Percentiles rank a stretch among this genome's conserved stretches.
Evolutionary conservation across 2,888 invertebrate genomes (phyloP).

Genomic region (Sthenelais limicola): DNA sequence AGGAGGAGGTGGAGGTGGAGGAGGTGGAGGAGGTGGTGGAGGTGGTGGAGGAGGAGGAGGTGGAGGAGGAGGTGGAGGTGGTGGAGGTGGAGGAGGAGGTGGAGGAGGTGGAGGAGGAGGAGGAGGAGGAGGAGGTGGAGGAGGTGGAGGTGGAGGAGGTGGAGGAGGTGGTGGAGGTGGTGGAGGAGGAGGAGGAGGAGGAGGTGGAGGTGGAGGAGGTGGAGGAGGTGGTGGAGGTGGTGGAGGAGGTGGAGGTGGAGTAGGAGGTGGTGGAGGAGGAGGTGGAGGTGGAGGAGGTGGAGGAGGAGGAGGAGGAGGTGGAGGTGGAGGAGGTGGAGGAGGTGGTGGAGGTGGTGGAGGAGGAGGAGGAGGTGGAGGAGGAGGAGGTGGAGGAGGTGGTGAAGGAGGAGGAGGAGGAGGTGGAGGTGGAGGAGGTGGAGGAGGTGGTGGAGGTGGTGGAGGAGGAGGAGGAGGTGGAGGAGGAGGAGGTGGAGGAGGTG

Average conservation of each 20-base stretch:
- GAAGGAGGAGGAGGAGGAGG: slow-evolving; percentile 4
- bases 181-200: slow-evolving; percentile 1
- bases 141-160: neutral
- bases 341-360: neutral
- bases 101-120: slow-evolving; percentile 4
- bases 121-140: slow-evolving; percentile 1
- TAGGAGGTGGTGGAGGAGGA: neutral
- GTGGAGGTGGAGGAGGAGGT: neutral
- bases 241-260: neutral
- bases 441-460: neutral
- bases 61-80: neutral
- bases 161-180: neutral
- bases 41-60: slow-evolving; percentile 1
- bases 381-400: neutral
- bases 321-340: slow-evolving; percentile 1
- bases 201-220: neutral
- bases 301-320: slow-evolving; percentile 1
- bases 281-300: too few relatives aligned
- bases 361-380: slow-evolving; percentile 1
- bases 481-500: slow-evolving; percentile 1
- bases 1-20: slow-evolving; percentile 1
- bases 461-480: slow-evolving; percentile 4
- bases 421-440: neutral
- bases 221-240: slow-evolving; percentile 1
- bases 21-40: neutral